Percentiles rank a stretch among this genome's conserved stretches.
Conservation (phyloP, 2,113 vertebrate species). For the Corythaeola cristata region DNA sequence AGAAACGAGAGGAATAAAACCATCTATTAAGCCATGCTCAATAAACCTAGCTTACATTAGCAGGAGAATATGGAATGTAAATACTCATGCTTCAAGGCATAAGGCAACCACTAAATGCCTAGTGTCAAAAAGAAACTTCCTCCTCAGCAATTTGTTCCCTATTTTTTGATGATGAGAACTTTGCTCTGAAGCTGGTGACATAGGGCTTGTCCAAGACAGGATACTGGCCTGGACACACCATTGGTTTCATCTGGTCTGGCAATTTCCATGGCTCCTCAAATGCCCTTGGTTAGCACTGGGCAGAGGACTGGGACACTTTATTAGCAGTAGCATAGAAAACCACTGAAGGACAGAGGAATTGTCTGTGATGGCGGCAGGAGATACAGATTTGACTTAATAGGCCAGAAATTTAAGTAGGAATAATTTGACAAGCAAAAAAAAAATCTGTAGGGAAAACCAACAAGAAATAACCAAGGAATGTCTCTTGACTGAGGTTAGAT, state of each 20-base stretch:
- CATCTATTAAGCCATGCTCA: slow-evolving; percentile 4
- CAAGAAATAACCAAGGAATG: neutral
- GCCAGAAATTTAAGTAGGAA: neutral
- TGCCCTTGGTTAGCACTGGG: neutral
- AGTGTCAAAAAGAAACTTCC: slow-evolving; percentile 48
- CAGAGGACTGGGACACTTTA: neutral
- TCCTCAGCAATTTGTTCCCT: slow-evolving; percentile 39
- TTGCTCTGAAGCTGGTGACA: neutral
- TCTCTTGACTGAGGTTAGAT: neutral
- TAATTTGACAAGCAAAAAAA: neutral
- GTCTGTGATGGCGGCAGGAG: neutral
- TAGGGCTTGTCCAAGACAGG: slow-evolving; percentile 26
- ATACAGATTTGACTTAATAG: neutral
- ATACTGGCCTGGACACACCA: neutral
- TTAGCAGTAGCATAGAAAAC: neutral
- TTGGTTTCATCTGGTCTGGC: slow-evolving; percentile 19
- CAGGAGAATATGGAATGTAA: slow-evolving; percentile 30
- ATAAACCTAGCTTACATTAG: slow-evolving; percentile 28
- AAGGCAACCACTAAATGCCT: slow-evolving; percentile 56
- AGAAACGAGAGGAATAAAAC: neutral
- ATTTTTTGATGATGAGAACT: neutral
- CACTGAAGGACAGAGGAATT: neutral
- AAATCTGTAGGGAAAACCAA: neutral
- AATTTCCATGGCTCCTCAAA: neutral
- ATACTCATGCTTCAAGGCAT: slow-evolving; percentile 44